phyloP scores from a whole-genome alignment of 2,113 vertebrate species.

The Patagioenas fasciata region DNA sequence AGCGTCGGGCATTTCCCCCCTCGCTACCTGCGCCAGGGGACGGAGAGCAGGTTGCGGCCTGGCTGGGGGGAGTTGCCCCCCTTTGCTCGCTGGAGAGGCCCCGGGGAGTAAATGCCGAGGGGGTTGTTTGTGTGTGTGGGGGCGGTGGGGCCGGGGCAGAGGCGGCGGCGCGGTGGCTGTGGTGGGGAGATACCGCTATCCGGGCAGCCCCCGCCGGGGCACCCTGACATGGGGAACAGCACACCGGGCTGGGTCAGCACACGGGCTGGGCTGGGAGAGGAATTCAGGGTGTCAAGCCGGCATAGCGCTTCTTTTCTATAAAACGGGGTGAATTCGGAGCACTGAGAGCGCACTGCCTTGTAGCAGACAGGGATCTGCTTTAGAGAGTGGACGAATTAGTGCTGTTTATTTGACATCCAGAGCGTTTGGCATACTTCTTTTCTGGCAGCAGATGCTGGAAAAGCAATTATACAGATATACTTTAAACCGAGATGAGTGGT shows the following conservation, averaged over 20 bases:
- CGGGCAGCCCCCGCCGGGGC: not conserved
- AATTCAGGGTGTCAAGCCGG: accelerated
- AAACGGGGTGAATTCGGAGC: not conserved
- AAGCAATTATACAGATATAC: not conserved
- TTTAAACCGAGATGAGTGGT: not conserved
- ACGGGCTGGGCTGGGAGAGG: too few species aligned
- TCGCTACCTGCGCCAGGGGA: not conserved
- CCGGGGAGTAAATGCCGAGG: not conserved
- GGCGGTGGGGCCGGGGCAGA: too few species aligned
- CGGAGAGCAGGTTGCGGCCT: not conserved
- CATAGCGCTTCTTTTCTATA: accelerated
- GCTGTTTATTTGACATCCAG: not conserved
- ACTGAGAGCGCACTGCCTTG: accelerated
- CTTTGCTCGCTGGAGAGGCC: not conserved
- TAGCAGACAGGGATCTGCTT: not conserved
- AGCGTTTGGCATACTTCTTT: not conserved
- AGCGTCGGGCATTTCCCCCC: not conserved
- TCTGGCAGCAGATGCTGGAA: not conserved
- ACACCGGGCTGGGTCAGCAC: not conserved
- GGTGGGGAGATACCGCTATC: not conserved
- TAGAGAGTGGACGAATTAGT: not conserved
- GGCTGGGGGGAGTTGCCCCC: not conserved
- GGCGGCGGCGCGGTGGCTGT: not conserved
- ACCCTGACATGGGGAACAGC: not conserved
- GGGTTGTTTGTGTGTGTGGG: not conserved